These are phyloP conservation scores for Eustalomyia histrio DNA, from an alignment of 2,888 invertebrate genomes.

Conservation along the genomic window DNA sequence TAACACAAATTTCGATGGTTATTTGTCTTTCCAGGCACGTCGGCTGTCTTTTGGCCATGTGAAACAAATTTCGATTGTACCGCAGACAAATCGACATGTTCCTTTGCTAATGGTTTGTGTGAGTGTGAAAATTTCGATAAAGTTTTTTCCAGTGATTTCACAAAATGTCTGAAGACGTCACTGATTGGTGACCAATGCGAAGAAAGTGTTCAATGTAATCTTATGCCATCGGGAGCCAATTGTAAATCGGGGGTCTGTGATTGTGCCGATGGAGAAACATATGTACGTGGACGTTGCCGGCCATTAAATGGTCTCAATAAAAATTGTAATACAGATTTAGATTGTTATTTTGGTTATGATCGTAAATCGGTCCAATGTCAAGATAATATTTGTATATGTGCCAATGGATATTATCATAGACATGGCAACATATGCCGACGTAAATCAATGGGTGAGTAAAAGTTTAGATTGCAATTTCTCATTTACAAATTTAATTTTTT, in stretches of 20 bases:
- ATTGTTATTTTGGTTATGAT: conserved; percentile 79
- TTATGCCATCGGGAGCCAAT: conserved; percentile 79
- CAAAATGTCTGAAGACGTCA: conserved; percentile 77
- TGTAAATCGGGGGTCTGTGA: conserved; percentile 79
- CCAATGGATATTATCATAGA: conserved; percentile 79
- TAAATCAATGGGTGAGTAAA: conserved; percentile 77
- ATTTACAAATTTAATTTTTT: not conserved
- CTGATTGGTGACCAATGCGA: conserved; percentile 78
- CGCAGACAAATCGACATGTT: conserved; percentile 74
- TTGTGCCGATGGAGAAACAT: conserved; percentile 78
- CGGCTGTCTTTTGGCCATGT: conserved; percentile 77
- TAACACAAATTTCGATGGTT: too few relatives aligned
- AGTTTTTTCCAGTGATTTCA: conserved; percentile 75
- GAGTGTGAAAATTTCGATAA: conserved; percentile 73
- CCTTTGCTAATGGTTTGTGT: conserved; percentile 70
- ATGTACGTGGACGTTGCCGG: conserved; percentile 78
- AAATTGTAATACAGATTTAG: conserved; percentile 75
- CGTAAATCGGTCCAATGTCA: conserved; percentile 77
- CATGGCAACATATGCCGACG: conserved; percentile 79
- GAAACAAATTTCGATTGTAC: conserved; percentile 74
- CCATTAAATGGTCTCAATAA: conserved; percentile 75
- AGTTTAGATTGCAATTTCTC: not conserved
- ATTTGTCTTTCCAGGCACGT: conserved; percentile 45
- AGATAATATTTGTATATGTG: conserved; percentile 76
- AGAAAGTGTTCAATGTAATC: conserved; percentile 79